phyloP scores from a whole-genome alignment of 1,140 invertebrate species.

The Brachionus plicatilis region DNA sequence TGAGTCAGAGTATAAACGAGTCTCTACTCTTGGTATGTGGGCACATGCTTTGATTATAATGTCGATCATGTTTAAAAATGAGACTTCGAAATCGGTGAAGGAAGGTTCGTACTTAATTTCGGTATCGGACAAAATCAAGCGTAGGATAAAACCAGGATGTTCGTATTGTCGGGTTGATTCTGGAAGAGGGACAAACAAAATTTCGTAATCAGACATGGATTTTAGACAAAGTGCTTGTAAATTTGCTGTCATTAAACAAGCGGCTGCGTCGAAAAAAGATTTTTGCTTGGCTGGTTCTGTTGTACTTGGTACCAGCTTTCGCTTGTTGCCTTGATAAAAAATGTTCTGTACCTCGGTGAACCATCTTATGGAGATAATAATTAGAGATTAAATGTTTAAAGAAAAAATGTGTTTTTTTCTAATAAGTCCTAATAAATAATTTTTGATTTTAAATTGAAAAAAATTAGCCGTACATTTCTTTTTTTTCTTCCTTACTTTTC shows the following conservation, averaged over 20 bases:
- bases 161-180: conserved; percentile 54
- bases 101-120: conserved; percentile 71
- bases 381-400: not conserved
- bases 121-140: conserved; percentile 64
- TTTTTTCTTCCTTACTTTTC: too few relatives aligned
- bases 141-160: conserved; percentile 63
- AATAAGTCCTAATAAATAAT: too few relatives aligned
- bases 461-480: too few relatives aligned
- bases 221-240: conserved; percentile 71
- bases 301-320: conserved; percentile 67
- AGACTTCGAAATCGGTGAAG: conserved; percentile 67
- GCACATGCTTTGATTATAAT: conserved; percentile 66
- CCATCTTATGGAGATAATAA: conserved; percentile 55
- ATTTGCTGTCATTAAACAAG: conserved; percentile 77
- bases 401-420: too few relatives aligned
- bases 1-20: conserved; percentile 54
- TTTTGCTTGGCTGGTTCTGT: conserved; percentile 64
- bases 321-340: conserved; percentile 65
- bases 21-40: conserved; percentile 69
- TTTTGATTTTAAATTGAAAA: too few relatives aligned
- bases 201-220: conserved; percentile 70
- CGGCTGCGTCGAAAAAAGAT: conserved; percentile 75
- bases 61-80: conserved; percentile 67
- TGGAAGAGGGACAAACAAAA: conserved; percentile 68
- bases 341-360: conserved; percentile 61